Evolutionary conservation across 2,888 invertebrate genomes (phyloP).

Genomic region (Trissolcus japonicus): DNA sequence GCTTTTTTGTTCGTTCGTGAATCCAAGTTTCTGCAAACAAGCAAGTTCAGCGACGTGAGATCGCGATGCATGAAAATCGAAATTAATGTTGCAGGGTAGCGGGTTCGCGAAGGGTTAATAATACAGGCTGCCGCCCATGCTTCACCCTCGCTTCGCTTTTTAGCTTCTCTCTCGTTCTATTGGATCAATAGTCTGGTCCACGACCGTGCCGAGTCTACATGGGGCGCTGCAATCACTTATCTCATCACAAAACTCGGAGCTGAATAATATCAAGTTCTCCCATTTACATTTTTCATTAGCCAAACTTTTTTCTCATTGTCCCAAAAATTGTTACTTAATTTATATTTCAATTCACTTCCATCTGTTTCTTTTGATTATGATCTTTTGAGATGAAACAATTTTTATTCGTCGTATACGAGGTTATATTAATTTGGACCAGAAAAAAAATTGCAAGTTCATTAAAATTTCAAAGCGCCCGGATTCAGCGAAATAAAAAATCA

Average conservation of each 20-base stretch:
- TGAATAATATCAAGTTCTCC: slow-evolving; percentile 35
- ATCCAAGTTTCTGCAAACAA: slow-evolving; percentile 5
- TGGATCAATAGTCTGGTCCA: slow-evolving; percentile 73
- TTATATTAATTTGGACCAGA: no score
- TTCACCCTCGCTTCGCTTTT: slow-evolving; percentile 53
- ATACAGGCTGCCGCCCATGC: slow-evolving; percentile 62
- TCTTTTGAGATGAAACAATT: no score
- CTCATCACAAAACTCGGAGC: slow-evolving; percentile 41
- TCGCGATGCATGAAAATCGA: slow-evolving; percentile 44
- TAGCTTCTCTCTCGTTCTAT: slow-evolving; percentile 50
- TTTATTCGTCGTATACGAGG: no score
- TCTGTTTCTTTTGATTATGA: no score
- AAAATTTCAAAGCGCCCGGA: not conserved
- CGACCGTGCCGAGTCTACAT: slow-evolving; percentile 66
- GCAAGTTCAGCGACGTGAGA: slow-evolving; percentile 32
- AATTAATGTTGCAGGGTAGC: slow-evolving; percentile 60
- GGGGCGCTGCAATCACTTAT: slow-evolving; percentile 57
- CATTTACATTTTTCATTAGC: slow-evolving; percentile 16
- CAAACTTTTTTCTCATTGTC: slow-evolving; percentile 1
- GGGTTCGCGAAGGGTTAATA: slow-evolving; percentile 65
- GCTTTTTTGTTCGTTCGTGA: not conserved
- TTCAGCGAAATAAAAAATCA: not conserved
- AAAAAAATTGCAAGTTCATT: no score
- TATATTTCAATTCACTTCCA: no score
- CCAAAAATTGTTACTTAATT: not conserved